phyloP scores from a whole-genome alignment of 1,140 invertebrate genomes.

The Leptonema lineaticorne region DNA sequence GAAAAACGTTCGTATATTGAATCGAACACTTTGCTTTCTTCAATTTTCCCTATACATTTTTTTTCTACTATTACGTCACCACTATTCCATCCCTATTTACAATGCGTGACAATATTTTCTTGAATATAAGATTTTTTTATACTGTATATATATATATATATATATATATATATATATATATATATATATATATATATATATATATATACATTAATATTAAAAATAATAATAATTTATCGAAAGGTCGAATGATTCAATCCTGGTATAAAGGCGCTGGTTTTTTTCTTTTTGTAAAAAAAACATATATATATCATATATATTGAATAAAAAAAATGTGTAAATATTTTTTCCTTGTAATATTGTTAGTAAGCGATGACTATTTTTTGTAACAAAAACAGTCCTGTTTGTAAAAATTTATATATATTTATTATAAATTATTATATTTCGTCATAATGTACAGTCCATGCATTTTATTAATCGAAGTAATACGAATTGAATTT shows the following conservation, averaged over 20 bases:
- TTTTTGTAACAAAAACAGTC: constrained; percentile 4
- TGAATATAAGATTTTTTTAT: neutral
- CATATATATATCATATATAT: no score
- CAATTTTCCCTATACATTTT: no score
- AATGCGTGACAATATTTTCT: neutral
- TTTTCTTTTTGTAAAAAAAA: neutral
- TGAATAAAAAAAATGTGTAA: neutral
- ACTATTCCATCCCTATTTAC: no score
- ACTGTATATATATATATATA: neutral
- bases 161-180: no score
- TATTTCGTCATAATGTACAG: no score
- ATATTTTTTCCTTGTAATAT: constrained; percentile 6
- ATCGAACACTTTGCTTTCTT: neutral
- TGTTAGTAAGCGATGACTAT: constrained; percentile 13
- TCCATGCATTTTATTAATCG: no score
- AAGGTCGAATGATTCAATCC: no score
- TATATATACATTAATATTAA: no score
- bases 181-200: no score
- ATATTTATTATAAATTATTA: neutral
- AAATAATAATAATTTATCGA: no score
- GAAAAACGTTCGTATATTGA: neutral
- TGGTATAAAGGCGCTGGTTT: neutral
- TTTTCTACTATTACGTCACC: no score
- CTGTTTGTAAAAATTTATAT: neutral
- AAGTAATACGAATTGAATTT: no score